Base-by-base conservation (phyloP, 2,888 invertebrate genomes). In the Melanchra persicariae region DNA sequence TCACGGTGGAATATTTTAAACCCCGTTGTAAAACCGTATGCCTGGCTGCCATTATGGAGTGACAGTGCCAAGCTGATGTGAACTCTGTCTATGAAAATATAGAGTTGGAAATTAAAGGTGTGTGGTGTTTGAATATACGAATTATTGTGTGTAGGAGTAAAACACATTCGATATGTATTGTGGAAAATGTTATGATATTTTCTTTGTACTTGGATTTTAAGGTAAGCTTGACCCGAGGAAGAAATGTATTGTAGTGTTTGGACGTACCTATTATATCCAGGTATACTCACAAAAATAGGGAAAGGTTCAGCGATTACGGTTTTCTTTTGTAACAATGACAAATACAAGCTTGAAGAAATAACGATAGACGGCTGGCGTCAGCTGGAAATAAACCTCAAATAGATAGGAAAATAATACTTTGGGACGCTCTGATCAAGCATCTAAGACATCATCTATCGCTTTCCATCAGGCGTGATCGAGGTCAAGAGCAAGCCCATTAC, bases 161-260 rank as follows among this genome's bases (percentile, higher is more conserved):
- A 81, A 79, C 63, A 79, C 58, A 73, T 79, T 79, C 79, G 74
- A 79, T 79, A 58, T 72, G 66, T 82, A 51, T 82, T 67, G 68
- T 62, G 79, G 82, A 82, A 82, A 82, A 40, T 73, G 82, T 73
- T 70, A 79, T 65, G 58, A 79, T 73, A 82, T 79, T 72, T 81
- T 79, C 79, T 79, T 68, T 82, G 79, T 73, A 51, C 26, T 45
- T 40, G 54, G 82, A 67, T 82, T 67, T 72, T 57, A 72, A 82
- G 64, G 82, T 79, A 55, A 65, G 79, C 74, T 65, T 59, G 67
- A 79, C 65, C 51, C 57, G 37, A 60, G 34, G 45, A 47, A 58
- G 64, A 72, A 67, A 79, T 54, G 62, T 82, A 73, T 82, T 73
- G 64, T 82, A 78, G 81, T 54, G 26, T 61, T 63, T 54, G 34